Evolutionary conservation across 2,888 invertebrate genomes (phyloP), one percentile per base, ranked within the genome.

Genomic region (Limnephilus rhombicus): DNA sequence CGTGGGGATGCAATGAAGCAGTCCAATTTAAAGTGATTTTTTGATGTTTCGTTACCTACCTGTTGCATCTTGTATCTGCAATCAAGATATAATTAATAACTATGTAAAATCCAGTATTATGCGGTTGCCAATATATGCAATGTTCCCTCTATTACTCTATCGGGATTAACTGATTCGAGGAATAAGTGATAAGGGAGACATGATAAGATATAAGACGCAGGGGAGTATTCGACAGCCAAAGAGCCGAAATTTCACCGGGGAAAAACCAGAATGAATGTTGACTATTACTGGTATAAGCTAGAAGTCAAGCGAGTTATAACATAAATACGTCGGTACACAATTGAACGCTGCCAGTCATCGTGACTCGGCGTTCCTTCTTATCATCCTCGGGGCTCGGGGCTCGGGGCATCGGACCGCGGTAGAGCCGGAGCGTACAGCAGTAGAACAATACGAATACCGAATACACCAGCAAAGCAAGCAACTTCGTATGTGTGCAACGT

Each of bases 321-420:
- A 68, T 68, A 68, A 68, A 68, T 68, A 68, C 68, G 68, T 68
- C 68, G 68, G 68, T 68, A 68, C 68, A 68, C 68, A 68, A 68
- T 68, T 24, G 68, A 68, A 68, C 24, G 24, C 68, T 68, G 68
- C 68, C 68, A 68, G 68, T 68, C 68, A 68, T 68, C 68, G 68
- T 68, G 68, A 68, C 68, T 68, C 53, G 68, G 24, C 68, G 68
- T n/a, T 68, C 24, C 9, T 68, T 68, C 68, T 68, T 68, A 68
- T 68, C 68, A 68, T 68, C 68, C 68, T 68, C 37, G 31, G 68
- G 68, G 68, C n/a, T n/a, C 1, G 34, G 34, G 34, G 34, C 34
- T 34, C 18, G 68, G 68, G 68, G 68, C n/a, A n/a, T 68, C 68
- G 68, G 68, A 68, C 68, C 68, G 68, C 68, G 68, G 24, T 53